These are phyloP conservation scores for Habropoda laboriosa DNA, from an alignment of 1,140 invertebrate genomes.

Conservation along the genomic window DNA sequence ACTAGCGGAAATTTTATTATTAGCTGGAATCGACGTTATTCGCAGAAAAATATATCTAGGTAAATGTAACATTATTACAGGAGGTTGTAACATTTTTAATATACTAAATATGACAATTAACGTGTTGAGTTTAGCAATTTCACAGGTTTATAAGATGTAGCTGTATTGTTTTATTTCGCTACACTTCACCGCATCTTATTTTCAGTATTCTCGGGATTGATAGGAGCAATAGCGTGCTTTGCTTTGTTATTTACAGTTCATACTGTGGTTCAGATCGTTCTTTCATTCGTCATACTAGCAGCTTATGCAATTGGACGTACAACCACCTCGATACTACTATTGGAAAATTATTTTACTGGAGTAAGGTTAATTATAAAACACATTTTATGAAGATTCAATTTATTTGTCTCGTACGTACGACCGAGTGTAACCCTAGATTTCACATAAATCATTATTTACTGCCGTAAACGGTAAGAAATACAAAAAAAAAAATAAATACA, in stretches of 20 bases:
- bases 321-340: conserved; percentile 54
- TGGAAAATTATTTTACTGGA: conserved; percentile 71
- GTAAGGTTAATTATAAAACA: conserved; percentile 60
- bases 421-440: no score
- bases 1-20: conserved; percentile 62
- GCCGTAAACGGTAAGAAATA: no score
- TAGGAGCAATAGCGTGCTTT: conserved; percentile 51
- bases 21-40: conserved; percentile 60
- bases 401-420: no score
- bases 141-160: not conserved
- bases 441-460: no score
- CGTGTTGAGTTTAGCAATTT: no score
- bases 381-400: not conserved
- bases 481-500: no score
- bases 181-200: not conserved
- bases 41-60: conserved; percentile 61
- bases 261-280: conserved; percentile 27
- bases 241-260: conserved; percentile 52
- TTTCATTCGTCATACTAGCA: conserved; percentile 59
- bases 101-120: no score
- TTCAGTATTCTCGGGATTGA: conserved; percentile 64
- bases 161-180: not conserved
- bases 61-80: conserved; percentile 33
- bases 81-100: no score
- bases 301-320: conserved; percentile 66